Base-by-base conservation (phyloP, 2,888 invertebrate species). In the Acanthoscelides obtectus region DNA sequence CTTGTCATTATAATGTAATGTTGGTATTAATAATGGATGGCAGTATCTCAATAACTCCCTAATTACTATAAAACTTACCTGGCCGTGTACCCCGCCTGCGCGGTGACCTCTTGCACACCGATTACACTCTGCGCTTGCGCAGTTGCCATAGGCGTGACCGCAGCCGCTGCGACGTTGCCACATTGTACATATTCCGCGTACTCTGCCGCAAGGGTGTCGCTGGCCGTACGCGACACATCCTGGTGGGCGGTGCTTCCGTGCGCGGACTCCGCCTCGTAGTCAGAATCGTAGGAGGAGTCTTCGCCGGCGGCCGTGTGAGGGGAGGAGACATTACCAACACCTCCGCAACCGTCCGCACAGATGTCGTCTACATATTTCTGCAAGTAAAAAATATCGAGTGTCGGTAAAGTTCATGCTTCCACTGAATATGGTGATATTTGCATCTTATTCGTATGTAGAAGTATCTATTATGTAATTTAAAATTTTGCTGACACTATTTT, bases 211-310 rank as follows among this genome's bases (percentile, higher is more conserved):
- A 95, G 88, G 0, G 95, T 95, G 84, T 95, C 95, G 69, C 94
- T 94, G 22, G 92, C 90, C 1, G 95, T 95, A 75, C 95, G 88
- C 66, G 93, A 93, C 25, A 95, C 93, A 81, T 94, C 92, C 76
- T 92, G 89, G 85, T 94, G 94, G 45, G 87, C 79, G 65, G 79
- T 76, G 22, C 20, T 64, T 5, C 45, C 45, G 45, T 4, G 45
- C 66, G 83, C 80, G 69, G 80, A 77, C 72, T 85, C 84, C 25
- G 88, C 90, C 74, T 92, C 92, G 82, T 90, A 92, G 84, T 95
- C 94, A 21, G 94, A 94, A 86, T 95, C 95, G 86, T 95, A 95
- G 82, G 94, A 94, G 71, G 94, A 94, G 86, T 95, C 95, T 82
- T 94, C 94, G 66, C 87, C 94, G 69, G 87, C 86, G 1, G 45